Evolutionary conservation across 2,113 vertebrate genomes (phyloP).

Genomic region (Alectura lathami): DNA sequence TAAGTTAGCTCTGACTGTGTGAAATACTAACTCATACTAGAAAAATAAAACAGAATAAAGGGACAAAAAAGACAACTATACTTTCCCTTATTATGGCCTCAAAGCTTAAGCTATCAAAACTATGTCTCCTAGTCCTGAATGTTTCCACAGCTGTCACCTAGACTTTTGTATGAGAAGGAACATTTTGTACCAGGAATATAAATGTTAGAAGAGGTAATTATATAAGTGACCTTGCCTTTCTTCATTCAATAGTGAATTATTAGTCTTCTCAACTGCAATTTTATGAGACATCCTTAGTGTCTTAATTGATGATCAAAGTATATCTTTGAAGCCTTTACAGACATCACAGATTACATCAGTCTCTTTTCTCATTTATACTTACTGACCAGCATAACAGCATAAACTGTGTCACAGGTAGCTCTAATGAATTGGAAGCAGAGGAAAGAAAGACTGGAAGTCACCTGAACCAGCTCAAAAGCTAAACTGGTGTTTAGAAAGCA

Average conservation of each 20-base stretch:
- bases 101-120: neutral
- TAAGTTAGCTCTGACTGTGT: neutral
- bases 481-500: slow-evolving; percentile 45
- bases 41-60: neutral
- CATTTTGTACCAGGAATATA: slow-evolving; percentile 8
- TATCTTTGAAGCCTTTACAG: slow-evolving; percentile 19
- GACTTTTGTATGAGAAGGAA: neutral
- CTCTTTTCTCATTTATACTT: neutral
- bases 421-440: slow-evolving; percentile 3
- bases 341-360: neutral
- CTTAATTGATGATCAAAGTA: slow-evolving; percentile 30
- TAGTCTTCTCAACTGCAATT: slow-evolving; percentile 8
- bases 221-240: slow-evolving; percentile 28
- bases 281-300: slow-evolving; percentile 30
- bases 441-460: slow-evolving; percentile 7
- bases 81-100: neutral
- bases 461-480: slow-evolving; percentile 37
- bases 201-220: slow-evolving; percentile 25
- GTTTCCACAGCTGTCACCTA: neutral
- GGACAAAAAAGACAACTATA: neutral
- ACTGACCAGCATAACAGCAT: neutral
- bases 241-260: neutral
- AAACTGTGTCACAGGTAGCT: neutral
- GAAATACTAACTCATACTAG: neutral
- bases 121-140: neutral